Conservation (phyloP, 2,797 vertebrate species). For the Neopelma chrysocephalum region DNA sequence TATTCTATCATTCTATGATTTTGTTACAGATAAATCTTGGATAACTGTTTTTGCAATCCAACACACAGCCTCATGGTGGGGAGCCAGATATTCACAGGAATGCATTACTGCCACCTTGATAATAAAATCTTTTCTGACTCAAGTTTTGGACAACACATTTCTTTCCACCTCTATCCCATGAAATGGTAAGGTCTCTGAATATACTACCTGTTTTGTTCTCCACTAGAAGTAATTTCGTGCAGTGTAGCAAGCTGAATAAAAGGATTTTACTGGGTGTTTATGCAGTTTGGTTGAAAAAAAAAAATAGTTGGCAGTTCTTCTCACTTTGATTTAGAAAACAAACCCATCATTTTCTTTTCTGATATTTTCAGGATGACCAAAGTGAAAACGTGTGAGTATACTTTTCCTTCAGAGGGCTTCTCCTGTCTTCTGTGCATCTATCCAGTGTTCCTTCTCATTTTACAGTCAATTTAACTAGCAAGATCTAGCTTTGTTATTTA, state of each 20-base stretch:
- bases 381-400: background rate
- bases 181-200: background rate
- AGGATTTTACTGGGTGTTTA: background rate
- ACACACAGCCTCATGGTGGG: fast-evolving
- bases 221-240: background rate
- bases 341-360: background rate
- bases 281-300: background rate
- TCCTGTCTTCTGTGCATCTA: background rate
- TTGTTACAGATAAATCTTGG: background rate
- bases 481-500: background rate
- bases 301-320: background rate
- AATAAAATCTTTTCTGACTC: background rate
- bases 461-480: background rate
- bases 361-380: background rate
- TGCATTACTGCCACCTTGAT: background rate
- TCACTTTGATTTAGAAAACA: background rate
- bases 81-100: background rate
- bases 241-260: background rate
- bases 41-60: background rate
- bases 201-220: background rate
- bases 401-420: background rate
- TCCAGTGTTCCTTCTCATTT: background rate
- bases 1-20: background rate
- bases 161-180: background rate
- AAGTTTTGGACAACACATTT: background rate